A percentile compares a stretch with the other conserved stretches of the same genome.
phyloP scores from a whole-genome alignment of 2,113 vertebrate genomes.

The Willisornis vidua region DNA sequence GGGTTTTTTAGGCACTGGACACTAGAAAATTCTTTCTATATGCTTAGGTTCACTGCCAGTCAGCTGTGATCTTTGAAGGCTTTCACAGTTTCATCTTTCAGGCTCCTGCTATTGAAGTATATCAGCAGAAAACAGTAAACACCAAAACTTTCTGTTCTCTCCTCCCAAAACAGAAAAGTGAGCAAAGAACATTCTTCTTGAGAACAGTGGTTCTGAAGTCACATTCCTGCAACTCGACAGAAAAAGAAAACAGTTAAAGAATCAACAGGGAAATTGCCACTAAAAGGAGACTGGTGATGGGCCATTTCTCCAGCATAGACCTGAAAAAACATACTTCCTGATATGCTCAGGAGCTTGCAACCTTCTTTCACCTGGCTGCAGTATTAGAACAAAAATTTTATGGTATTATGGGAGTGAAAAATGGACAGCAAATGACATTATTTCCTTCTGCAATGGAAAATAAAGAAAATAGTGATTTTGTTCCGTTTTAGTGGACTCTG shows the following conservation, averaged over 20 bases:
- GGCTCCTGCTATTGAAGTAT: constrained; percentile 15
- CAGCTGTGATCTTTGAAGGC: constrained; percentile 68
- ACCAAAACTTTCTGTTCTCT: neutral
- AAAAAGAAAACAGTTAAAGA: neutral
- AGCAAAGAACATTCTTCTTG: constrained; percentile 13
- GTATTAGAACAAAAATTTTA: constrained; percentile 59
- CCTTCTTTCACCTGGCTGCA: constrained; percentile 39
- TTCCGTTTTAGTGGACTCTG: neutral
- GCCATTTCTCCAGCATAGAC: neutral
- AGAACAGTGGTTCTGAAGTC: constrained; percentile 76
- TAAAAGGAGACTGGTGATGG: neutral
- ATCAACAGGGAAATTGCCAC: neutral
- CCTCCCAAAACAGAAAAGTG: neutral
- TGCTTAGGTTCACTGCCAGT: constrained; percentile 52
- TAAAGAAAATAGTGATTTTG: neutral
- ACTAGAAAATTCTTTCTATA: constrained; percentile 54
- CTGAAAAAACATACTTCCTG: rapidly evolving
- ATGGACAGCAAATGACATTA: constrained; percentile 44
- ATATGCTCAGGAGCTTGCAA: neutral
- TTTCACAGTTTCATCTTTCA: neutral
- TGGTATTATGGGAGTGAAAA: neutral
- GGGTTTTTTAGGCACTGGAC: constrained; percentile 54
- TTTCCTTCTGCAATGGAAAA: neutral
- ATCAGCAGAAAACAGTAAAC: constrained; percentile 73
- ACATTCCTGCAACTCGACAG: constrained; percentile 37